A percentile compares a stretch with the other conserved stretches of the same genome.
Evolutionary conservation across 92 coral and sea anemone species (phyloP).

Genomic region (Chrysogorgia sp.): DNA sequence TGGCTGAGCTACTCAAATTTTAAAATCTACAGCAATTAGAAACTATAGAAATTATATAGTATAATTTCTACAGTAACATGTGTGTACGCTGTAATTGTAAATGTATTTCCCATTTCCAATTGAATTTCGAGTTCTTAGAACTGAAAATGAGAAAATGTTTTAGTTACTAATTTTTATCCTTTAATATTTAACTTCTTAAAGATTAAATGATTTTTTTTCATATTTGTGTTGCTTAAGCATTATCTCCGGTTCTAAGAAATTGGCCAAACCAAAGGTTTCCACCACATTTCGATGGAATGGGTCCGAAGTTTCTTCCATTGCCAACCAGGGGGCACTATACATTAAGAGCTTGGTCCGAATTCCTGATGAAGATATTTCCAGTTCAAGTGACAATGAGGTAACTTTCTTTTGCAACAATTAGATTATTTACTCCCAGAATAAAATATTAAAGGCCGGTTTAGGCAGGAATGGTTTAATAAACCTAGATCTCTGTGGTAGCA

Average conservation of each 20-base stretch:
- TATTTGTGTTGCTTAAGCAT: constrained; percentile 11
- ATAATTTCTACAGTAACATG: too few relatives aligned
- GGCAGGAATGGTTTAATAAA: too few relatives aligned
- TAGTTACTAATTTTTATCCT: neutral
- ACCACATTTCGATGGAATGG: constrained; percentile 53
- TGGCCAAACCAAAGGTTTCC: constrained; percentile 47
- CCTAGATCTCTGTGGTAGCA: too few relatives aligned
- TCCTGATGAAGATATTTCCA: constrained; percentile 11
- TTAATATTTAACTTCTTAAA: neutral
- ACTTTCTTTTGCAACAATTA: neutral
- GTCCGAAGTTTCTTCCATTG: constrained; percentile 44
- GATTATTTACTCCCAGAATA: neutral
- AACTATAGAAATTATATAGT: too few relatives aligned
- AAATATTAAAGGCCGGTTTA: neutral
- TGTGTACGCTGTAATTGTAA: too few relatives aligned
- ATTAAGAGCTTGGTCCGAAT: constrained; percentile 36
- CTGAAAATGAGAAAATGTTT: too few relatives aligned
- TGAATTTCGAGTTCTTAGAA: too few relatives aligned
- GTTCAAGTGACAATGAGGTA: neutral
- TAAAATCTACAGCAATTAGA: too few relatives aligned
- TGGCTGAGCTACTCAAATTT: too few relatives aligned
- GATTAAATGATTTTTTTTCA: neutral
- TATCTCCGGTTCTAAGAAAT: constrained; percentile 50
- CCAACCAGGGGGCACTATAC: constrained; percentile 47
- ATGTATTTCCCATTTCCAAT: too few relatives aligned